Evolutionary conservation across 2,113 vertebrate species (phyloP).

Genomic region (Psephotus haematonotus): DNA sequence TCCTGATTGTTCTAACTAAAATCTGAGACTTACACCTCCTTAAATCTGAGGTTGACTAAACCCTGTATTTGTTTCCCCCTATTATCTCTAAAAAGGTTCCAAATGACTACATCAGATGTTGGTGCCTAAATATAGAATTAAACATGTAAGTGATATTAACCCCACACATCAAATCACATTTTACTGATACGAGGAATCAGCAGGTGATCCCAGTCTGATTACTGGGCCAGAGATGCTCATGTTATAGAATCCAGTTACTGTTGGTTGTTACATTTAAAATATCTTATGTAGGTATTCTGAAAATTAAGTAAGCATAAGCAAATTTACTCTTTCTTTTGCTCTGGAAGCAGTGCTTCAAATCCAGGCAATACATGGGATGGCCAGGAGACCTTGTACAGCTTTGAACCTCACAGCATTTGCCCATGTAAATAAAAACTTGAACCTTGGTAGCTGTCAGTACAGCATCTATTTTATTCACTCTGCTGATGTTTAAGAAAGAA

Average conservation of each 20-base stretch:
- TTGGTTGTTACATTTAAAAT: background rate
- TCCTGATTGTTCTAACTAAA: background rate
- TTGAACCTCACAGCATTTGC: background rate
- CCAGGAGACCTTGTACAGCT: background rate
- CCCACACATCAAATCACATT: background rate
- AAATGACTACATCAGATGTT: background rate
- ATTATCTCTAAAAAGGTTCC: background rate
- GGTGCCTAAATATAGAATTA: background rate
- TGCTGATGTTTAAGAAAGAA: background rate
- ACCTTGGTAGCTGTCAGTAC: background rate
- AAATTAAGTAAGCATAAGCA: background rate
- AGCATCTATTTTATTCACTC: background rate
- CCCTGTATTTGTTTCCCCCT: background rate
- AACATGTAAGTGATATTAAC: background rate
- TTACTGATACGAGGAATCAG: background rate
- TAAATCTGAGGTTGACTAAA: background rate
- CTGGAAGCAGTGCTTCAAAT: background rate
- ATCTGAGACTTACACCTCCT: background rate
- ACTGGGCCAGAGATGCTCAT: background rate
- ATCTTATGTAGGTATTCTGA: background rate
- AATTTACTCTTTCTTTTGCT: background rate
- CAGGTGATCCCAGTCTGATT: background rate
- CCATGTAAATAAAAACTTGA: background rate
- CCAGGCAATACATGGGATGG: background rate
- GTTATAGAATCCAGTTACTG: background rate